Evolutionary conservation across 2,113 vertebrate species (phyloP), one percentile per base, ranked within the genome.

Genomic region (Tympanuchus pallidicinctus): DNA sequence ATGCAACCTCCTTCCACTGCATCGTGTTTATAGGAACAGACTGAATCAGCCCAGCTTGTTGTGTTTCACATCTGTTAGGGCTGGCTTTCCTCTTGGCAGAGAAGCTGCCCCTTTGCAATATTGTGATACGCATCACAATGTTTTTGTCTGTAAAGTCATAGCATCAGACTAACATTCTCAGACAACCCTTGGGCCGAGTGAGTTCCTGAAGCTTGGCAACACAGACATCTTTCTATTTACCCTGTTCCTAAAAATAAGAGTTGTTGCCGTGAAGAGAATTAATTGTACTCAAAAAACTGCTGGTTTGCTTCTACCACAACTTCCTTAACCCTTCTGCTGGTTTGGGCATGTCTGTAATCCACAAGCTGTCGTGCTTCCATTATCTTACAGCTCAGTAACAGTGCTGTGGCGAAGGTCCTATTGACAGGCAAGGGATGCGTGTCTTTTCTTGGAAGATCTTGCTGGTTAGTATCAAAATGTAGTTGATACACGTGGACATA

Each of bases 1-100:
- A 74, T 83, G 76, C 82, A 90, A 63, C 66, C 52, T 86, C 76
- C 88, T 95, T 61, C 82, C 88, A 96, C 63, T 79, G 88, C 82
- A 65, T 78, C 63, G 91, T 86, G 66, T 95, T 95, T 93, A 84
- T 86, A 63, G 80, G 52, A 88, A 76, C 0, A 40, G 45, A 16
- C 43, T 90, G 92, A 73, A 86, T 84, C 94, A 93, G 34, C n/a
- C 79, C 7, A n/a, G n/a, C 57, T 54, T 75, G 82, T 63, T 91
- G 89, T 61, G 61, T 64, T 72, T n/a, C 88, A 47, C 86, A 47
- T 86, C 75, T 89, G 63, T 17, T 40, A 38, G 69, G 71, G 59
- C 73, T 92, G 90, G 65, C 45, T 87, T 67, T 84, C 63, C 0
- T 83, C 90, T n/a, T 50, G 77, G 78, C 78, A 80, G 64, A 73